A percentile compares a stretch with the other conserved stretches of the same genome.
phyloP scores from a whole-genome alignment of 2,797 vertebrate genomes.

The Microchirus variegatus region DNA sequence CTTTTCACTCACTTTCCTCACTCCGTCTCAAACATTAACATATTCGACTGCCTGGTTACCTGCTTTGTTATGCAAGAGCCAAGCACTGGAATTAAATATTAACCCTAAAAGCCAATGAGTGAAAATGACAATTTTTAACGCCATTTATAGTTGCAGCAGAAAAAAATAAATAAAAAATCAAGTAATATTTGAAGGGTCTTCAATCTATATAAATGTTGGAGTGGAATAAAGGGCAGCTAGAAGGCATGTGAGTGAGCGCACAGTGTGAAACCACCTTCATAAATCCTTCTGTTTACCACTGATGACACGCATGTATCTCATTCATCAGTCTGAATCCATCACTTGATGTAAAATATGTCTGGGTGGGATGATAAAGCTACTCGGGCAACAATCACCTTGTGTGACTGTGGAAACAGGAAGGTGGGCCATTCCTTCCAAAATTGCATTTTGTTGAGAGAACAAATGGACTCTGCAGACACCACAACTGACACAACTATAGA shows the following conservation, averaged over 20 bases:
- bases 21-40: conserved; percentile 60
- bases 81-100: conserved; percentile 73
- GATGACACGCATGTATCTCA: conserved; percentile 55
- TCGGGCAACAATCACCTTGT: conserved; percentile 64
- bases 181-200: conserved; percentile 33
- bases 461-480: no score
- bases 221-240: conserved; percentile 38
- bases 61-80: conserved; percentile 66
- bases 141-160: conserved; percentile 22
- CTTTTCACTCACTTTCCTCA: background rate
- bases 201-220: conserved; percentile 42
- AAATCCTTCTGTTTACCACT: conserved; percentile 69
- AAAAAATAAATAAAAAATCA: conserved; percentile 23
- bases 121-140: conserved; percentile 21
- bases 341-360: conserved; percentile 58
- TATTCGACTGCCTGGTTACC: conserved; percentile 66
- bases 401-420: conserved; percentile 34
- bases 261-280: conserved; percentile 52
- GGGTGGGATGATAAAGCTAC: conserved; percentile 60
- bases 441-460: no score
- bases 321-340: conserved; percentile 67
- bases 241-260: conserved; percentile 35
- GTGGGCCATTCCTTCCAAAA: no score
- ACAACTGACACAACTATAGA: no score
- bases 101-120: conserved; percentile 54